Conservation (phyloP, 2,797 vertebrate species). For the Catharus ustulatus region DNA sequence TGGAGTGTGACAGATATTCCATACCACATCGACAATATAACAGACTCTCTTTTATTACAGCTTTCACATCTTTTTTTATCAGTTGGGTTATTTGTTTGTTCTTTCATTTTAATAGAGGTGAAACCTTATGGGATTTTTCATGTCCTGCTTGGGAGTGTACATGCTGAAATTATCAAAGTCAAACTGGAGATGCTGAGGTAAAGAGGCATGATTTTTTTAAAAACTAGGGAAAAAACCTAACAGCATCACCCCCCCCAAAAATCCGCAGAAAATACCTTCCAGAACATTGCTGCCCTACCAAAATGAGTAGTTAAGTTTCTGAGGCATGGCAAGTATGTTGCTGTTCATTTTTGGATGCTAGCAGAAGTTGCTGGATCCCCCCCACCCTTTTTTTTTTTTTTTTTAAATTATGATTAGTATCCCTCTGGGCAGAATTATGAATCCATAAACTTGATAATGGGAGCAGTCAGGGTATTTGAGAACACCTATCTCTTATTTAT, state of each 20-base stretch:
- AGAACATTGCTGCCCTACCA: neutral
- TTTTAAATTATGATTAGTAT: too few species aligned
- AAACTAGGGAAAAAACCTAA: neutral
- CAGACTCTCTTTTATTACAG: neutral
- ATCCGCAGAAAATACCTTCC: neutral
- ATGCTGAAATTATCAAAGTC: neutral
- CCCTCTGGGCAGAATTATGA: neutral
- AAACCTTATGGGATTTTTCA: neutral
- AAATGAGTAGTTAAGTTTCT: neutral
- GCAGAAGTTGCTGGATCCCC: neutral
- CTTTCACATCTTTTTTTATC: neutral
- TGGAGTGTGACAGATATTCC: neutral
- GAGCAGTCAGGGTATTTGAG: neutral
- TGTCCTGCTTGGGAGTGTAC: neutral
- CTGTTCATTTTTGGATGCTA: neutral
- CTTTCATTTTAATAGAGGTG: neutral
- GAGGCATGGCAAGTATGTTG: neutral
- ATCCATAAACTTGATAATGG: neutral
- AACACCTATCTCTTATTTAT: neutral
- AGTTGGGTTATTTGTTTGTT: neutral
- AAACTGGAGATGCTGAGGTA: neutral
- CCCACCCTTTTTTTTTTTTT: accelerated
- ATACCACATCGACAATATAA: neutral
- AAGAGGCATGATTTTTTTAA: neutral
- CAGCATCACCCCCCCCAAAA: too few species aligned